Evolutionary conservation across 2,888 invertebrate species (phyloP).

Genomic region (Hirtodrosophila histrioides): DNA sequence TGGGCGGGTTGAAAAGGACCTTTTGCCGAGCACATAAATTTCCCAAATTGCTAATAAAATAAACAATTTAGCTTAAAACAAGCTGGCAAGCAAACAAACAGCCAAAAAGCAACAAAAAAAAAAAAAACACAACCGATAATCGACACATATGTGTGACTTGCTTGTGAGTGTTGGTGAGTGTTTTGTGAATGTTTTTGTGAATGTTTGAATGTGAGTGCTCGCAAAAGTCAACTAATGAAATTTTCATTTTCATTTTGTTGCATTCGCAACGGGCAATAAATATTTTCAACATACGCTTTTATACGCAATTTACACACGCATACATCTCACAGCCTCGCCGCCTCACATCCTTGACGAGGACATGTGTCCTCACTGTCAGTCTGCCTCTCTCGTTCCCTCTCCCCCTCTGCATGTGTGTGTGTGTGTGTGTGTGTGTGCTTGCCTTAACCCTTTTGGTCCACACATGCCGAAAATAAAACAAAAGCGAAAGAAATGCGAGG

Average conservation of each 20-base stretch:
- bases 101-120: too few relatives aligned
- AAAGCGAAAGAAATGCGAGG: conserved; percentile 58
- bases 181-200: conserved; percentile 9
- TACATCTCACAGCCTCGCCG: conserved; percentile 62
- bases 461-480: conserved; percentile 44
- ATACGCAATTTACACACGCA: conserved; percentile 81
- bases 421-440: conserved; percentile 14
- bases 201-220: conserved; percentile 21
- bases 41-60: conserved; percentile 78
- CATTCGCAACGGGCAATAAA: conserved; percentile 83
- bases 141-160: conserved; percentile 19
- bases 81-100: too few relatives aligned
- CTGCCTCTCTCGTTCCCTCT: background rate
- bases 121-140: conserved; percentile 13
- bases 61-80: conserved; percentile 79
- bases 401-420: conserved; percentile 1
- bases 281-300: conserved; percentile 81
- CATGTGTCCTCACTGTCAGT: conserved; percentile 39
- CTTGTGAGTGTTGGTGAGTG: conserved; percentile 12
- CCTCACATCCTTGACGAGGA: conserved; percentile 40
- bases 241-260: conserved; percentile 82
- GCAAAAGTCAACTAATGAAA: conserved; percentile 76
- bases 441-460: conserved; percentile 58
- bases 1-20: conserved; percentile 16
- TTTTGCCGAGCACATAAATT: conserved; percentile 62